These are phyloP conservation scores for Cepaea nemoralis DNA, from an alignment of 1,140 invertebrate genomes.

Conservation along the genomic window DNA sequence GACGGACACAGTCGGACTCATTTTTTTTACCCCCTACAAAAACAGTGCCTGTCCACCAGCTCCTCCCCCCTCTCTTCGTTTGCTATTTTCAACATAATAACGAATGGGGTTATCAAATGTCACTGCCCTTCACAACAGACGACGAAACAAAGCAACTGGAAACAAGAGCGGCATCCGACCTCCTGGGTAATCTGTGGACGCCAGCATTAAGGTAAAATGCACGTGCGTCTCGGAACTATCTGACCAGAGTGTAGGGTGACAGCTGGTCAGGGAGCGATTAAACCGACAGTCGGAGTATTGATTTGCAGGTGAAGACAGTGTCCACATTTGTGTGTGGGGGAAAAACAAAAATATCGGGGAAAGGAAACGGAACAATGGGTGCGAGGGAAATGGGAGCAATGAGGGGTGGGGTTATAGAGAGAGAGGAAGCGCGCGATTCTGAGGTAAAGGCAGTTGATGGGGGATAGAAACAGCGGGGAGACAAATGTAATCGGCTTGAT, in stretches of 20 bases:
- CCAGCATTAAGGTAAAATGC: background rate
- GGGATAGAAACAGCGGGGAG: too few species aligned
- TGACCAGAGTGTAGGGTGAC: constrained; percentile 29
- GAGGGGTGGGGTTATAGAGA: background rate
- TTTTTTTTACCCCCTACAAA: too few species aligned
- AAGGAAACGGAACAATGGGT: background rate
- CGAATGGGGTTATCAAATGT: too few species aligned
- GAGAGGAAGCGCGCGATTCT: too few species aligned
- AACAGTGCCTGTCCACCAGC: too few species aligned
- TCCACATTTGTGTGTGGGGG: background rate
- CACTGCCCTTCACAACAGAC: too few species aligned
- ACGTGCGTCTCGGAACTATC: constrained; percentile 7
- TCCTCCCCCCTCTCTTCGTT: too few species aligned
- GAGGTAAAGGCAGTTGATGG: too few species aligned
- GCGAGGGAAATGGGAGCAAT: background rate
- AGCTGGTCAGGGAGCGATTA: constrained; percentile 29
- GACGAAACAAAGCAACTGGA: background rate
- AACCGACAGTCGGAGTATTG: background rate
- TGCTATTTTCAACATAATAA: too few species aligned
- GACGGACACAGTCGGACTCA: too few species aligned
- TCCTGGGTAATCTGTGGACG: background rate
- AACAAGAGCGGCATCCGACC: background rate
- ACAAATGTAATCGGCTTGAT: too few species aligned
- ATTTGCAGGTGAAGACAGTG: constrained; percentile 23
- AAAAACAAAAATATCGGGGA: background rate